These are phyloP conservation scores for Campopleginae sp. DNA, from an alignment of 2,888 invertebrate genomes.

Conservation along the genomic window DNA sequence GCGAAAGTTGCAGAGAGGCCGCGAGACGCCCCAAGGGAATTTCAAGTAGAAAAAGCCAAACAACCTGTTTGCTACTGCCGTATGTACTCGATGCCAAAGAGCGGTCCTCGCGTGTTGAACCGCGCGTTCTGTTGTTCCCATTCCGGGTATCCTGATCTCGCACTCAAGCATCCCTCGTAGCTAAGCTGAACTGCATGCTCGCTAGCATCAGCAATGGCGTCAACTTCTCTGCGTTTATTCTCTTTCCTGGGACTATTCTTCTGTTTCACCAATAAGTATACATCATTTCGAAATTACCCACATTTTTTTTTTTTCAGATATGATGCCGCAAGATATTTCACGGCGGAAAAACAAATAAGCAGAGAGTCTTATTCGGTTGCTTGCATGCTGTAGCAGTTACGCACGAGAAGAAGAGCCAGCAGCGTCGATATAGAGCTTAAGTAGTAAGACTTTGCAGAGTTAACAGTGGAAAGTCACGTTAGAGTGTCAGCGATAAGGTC, in stretches of 20 bases:
- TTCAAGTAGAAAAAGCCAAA: constrained; percentile 3
- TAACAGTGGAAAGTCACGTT: not conserved
- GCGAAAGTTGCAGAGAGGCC: not conserved
- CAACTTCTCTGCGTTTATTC: not conserved
- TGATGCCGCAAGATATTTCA: too few species aligned
- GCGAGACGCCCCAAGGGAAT: constrained; percentile 40
- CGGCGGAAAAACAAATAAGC: not conserved
- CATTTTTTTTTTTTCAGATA: too few species aligned
- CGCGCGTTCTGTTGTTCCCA: not conserved
- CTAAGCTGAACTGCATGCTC: not conserved
- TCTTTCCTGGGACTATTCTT: too few species aligned
- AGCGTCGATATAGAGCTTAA: not conserved
- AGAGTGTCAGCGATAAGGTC: not conserved
- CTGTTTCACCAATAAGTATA: too few species aligned
- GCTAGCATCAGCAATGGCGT: not conserved
- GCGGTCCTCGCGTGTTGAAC: not conserved
- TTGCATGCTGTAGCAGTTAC: not conserved
- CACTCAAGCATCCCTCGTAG: not conserved
- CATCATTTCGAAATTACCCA: too few species aligned
- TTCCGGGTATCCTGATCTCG: not conserved
- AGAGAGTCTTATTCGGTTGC: not conserved
- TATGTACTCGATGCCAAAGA: not conserved
- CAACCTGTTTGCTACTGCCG: constrained; percentile 31
- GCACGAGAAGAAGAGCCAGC: not conserved
- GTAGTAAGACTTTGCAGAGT: not conserved